Conservation (phyloP, 2,797 vertebrate genomes). For the Mus spretus region DNA sequence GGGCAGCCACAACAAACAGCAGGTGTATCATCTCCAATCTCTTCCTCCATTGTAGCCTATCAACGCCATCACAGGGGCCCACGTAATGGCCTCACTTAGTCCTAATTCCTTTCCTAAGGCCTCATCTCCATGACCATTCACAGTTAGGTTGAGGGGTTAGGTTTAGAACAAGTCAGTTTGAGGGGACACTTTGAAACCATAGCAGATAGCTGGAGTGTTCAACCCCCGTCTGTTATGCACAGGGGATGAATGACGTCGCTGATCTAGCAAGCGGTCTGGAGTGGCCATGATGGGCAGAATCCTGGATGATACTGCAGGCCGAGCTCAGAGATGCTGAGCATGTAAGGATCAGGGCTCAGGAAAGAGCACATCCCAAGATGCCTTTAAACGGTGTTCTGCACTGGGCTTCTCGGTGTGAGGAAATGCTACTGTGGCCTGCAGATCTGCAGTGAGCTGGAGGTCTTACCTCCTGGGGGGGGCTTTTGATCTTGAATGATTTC, state of each 20-base stretch:
- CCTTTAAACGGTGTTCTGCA: neutral
- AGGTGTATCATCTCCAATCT: too few relatives aligned
- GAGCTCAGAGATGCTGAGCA: neutral
- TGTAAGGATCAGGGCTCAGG: neutral
- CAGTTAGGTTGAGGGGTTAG: too few relatives aligned
- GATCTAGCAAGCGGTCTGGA: neutral
- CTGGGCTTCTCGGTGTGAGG: neutral
- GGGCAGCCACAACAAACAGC: neutral
- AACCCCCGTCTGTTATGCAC: neutral
- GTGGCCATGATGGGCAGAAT: accelerated
- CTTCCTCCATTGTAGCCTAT: neutral
- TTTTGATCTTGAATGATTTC: neutral
- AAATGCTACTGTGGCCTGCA: neutral
- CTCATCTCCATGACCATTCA: neutral
- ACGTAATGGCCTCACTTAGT: neutral
- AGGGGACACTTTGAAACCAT: neutral
- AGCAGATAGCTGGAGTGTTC: neutral
- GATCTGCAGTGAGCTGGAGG: neutral
- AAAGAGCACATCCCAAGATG: neutral
- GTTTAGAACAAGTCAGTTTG: neutral
- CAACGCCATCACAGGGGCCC: neutral
- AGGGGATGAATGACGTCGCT: neutral
- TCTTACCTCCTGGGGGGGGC: neutral
- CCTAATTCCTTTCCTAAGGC: neutral
- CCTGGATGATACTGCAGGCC: neutral